Base-by-base conservation (phyloP, 2,797 vertebrate genomes). In the Labeo calbasu region DNA sequence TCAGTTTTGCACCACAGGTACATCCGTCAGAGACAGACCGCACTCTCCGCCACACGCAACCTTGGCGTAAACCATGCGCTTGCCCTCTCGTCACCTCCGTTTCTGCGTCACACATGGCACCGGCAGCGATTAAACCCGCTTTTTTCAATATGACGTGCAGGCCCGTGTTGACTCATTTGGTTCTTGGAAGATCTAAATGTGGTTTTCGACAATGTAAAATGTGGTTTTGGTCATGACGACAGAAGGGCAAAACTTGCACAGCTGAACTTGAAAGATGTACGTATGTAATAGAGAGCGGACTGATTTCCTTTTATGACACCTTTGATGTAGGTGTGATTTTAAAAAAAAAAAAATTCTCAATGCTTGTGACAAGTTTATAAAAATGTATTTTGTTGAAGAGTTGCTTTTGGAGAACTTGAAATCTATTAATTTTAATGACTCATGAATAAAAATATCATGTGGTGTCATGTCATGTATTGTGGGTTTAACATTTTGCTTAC, bases 131-230 rank as follows among this genome's bases (percentile, higher is more conserved):
- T 28, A 5, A 59, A 55, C 15, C 17, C 69, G 1, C 36, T 63
- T 55, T 51, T 48, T 15, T 63, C 4, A 1, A 11, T 65, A 40
- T 82, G 70, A 82, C 80, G 80, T 23, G 57, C 14, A n/a, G 9
- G 6, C 40, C 36, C 12, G 0, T 9, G 11, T 71, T 79, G 12
- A 57, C 50, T 25, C n/a, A 2, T 57, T 46, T 23, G 19, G 21
- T 82, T 82, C 80, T 50, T 82, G 80, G 70, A 82, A 82, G 70
- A 51, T 72, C 25, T 61, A 21, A 15, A 50, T 81, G 79, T 73
- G 79, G 79, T 72, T 72, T 72, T 61, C 8, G 4, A 50, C 53
- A 72, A 61, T 63, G 23, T 81, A 36, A 32, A 50, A 61, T 81
- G 69, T 50, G 80, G 80, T 46, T 65, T 71, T 51, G 80, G 57